phyloP scores from a whole-genome alignment of 2,888 invertebrate species.

The Cataglyphis albicans region DNA sequence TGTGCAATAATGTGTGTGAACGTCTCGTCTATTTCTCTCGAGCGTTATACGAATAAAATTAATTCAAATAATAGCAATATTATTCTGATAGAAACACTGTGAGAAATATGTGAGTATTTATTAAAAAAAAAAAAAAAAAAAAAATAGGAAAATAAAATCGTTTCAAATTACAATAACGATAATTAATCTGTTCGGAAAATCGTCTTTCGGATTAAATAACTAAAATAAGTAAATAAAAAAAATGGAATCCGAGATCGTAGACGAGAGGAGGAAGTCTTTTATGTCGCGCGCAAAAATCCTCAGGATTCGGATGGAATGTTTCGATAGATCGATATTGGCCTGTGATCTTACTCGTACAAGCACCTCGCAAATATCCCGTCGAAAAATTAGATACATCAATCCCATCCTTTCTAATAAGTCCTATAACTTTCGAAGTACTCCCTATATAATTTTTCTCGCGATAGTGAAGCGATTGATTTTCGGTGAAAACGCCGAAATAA shows the following conservation, averaged over 20 bases:
- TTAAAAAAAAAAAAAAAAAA: background rate
- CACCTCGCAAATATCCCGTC: constrained; percentile 43
- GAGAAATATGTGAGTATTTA: background rate
- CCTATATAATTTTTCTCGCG: constrained; percentile 10
- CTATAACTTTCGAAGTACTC: constrained; percentile 10
- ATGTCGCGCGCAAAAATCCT: constrained; percentile 59
- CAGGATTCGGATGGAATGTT: constrained; percentile 72
- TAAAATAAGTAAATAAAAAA: background rate
- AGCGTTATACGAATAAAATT: background rate
- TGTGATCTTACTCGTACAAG: constrained; percentile 60
- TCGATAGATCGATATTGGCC: constrained; percentile 60
- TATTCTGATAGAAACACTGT: background rate
- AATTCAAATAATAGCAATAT: background rate
- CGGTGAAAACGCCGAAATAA: constrained; percentile 30
- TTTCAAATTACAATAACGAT: background rate
- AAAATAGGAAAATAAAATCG: background rate
- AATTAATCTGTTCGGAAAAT: background rate
- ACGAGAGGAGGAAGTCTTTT: constrained; percentile 67
- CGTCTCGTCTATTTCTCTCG: constrained; percentile 45
- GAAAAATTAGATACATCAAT: constrained; percentile 20
- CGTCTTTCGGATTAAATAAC: background rate
- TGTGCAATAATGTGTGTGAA: constrained; percentile 60
- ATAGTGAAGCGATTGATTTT: constrained; percentile 4
- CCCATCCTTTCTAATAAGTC: background rate
- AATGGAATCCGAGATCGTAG: constrained; percentile 34